phyloP scores from a whole-genome alignment of 2,113 vertebrate species.

The Propithecus coquereli region DNA sequence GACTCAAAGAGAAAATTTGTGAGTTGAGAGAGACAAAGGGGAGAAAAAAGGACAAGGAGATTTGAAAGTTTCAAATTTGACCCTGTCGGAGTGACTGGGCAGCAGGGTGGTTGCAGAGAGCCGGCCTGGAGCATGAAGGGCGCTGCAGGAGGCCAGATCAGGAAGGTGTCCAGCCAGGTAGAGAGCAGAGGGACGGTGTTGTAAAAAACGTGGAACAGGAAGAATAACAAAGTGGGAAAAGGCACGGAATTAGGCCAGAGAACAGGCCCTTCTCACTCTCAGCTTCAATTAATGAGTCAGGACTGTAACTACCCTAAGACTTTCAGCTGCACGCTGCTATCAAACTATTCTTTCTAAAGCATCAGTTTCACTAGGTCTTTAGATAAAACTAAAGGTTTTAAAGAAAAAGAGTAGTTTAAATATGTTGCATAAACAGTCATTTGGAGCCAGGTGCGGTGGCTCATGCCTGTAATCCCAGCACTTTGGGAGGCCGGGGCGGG shows the following conservation, averaged over 20 bases:
- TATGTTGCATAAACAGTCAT: not conserved
- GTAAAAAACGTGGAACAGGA: not conserved
- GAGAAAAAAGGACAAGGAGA: not conserved
- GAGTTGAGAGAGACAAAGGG: not conserved
- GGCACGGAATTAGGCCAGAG: not conserved
- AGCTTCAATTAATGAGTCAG: not conserved
- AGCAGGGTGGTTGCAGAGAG: not conserved
- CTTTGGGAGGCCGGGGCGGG: not conserved
- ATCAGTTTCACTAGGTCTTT: not conserved
- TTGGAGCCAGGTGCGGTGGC: accelerated
- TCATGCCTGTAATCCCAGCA: not conserved
- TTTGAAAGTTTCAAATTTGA: not conserved
- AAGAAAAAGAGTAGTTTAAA: not conserved
- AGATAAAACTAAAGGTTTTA: not conserved
- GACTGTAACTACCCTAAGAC: not conserved
- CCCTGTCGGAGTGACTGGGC: not conserved
- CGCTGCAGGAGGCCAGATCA: not conserved
- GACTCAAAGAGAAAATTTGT: not conserved
- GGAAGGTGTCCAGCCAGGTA: not conserved
- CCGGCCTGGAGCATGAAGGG: not conserved
- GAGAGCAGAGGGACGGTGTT: not conserved
- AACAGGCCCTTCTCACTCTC: not conserved
- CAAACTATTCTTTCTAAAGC: not conserved
- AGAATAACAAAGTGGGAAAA: not conserved
- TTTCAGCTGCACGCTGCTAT: not conserved